Conservation (phyloP, 2,113 vertebrate species). For the Heliornis fulica region DNA sequence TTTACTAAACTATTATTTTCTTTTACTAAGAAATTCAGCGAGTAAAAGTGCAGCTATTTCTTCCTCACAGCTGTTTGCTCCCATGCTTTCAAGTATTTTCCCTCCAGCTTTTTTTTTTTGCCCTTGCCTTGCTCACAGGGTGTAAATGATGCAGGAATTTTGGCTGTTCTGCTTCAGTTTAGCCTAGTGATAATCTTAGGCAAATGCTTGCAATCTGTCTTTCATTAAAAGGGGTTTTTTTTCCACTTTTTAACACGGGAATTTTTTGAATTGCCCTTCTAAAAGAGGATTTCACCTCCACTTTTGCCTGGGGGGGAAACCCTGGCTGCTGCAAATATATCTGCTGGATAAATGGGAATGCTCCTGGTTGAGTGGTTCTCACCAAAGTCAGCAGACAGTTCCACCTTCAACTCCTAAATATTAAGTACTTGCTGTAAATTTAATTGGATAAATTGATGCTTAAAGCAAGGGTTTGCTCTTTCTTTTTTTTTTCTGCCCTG, state of each 20-base stretch:
- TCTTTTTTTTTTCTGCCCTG: not conserved
- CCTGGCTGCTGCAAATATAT: not conserved
- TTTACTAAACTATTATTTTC: not conserved
- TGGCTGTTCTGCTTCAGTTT: constrained; percentile 24
- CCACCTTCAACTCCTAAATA: not conserved
- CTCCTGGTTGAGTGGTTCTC: not conserved
- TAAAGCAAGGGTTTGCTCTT: not conserved
- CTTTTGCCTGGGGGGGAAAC: constrained; percentile 25
- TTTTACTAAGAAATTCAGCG: not conserved
- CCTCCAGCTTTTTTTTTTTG: not conserved
- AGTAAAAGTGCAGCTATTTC: not conserved
- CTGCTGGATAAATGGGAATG: not conserved
- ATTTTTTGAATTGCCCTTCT: constrained; percentile 39
- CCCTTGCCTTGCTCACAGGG: not conserved
- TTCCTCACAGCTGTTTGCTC: not conserved
- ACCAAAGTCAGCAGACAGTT: not conserved
- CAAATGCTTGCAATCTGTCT: constrained; percentile 59
- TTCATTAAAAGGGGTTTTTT: constrained; percentile 63
- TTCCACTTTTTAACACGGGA: constrained; percentile 46
- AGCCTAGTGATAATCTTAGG: constrained; percentile 3
- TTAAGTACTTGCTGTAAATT: not conserved
- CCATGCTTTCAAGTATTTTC: not conserved
- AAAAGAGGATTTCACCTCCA: constrained; percentile 38
- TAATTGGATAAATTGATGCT: not conserved
- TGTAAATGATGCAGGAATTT: constrained; percentile 36